These are phyloP conservation scores for Artibeus jamaicensis DNA, from an alignment of 2,797 vertebrate species.

Conservation along the genomic window DNA sequence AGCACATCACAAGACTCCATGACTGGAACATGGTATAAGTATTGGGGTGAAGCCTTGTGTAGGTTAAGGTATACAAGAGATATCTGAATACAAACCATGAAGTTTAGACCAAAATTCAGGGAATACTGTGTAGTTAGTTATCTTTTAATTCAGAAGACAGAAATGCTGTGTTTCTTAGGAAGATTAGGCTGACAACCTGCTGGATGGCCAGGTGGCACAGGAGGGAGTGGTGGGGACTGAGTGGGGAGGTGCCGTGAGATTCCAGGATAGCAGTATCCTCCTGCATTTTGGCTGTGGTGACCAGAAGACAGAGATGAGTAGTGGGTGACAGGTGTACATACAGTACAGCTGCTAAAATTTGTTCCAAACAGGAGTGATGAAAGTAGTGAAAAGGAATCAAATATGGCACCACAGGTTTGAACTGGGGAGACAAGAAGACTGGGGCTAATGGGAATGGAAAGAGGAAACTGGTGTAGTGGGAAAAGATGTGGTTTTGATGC, in stretches of 20 bases:
- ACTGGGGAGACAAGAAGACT: not conserved
- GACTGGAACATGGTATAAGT: not conserved
- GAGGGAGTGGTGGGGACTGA: not conserved
- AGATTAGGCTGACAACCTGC: not conserved
- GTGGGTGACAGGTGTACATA: not conserved
- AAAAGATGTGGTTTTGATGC: not conserved
- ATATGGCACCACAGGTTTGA: not conserved
- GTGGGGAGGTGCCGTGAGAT: not conserved
- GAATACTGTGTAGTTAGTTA: not conserved
- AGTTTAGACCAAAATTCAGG: not conserved
- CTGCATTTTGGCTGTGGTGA: not conserved
- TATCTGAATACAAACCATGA: not conserved
- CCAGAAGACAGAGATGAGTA: not conserved
- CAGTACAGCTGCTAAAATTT: not conserved
- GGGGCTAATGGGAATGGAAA: not conserved
- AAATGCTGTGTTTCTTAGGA: not conserved
- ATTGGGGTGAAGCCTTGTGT: not conserved
- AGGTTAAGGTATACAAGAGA: not conserved
- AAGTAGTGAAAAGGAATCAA: not conserved
- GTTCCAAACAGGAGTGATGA: not conserved
- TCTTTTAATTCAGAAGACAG: not conserved
- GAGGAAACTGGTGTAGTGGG: not conserved
- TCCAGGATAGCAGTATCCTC: not conserved
- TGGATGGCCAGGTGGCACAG: not conserved
- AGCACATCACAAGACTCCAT: not conserved